These are phyloP conservation scores for Neomonachus schauinslandi DNA, from an alignment of 2,113 vertebrate genomes.

Conservation along the genomic window DNA sequence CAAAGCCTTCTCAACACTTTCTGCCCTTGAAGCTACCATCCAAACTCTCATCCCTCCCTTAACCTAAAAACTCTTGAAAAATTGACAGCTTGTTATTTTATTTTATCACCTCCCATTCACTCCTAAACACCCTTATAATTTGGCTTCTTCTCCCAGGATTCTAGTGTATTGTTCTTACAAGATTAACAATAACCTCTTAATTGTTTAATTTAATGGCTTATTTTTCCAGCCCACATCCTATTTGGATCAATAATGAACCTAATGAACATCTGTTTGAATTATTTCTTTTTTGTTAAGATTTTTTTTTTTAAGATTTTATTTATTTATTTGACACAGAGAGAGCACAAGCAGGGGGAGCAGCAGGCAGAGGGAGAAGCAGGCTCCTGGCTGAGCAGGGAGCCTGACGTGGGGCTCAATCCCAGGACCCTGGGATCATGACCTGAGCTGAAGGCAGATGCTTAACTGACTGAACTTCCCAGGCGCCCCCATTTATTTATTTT, in stretches of 20 bases:
- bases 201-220: neutral
- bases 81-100: neutral
- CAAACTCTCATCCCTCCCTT: neutral
- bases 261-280: neutral
- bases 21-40: neutral
- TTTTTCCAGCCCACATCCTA: neutral
- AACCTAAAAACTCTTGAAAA: neutral
- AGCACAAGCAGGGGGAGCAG: no score
- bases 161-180: neutral
- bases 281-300: no score
- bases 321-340: no score
- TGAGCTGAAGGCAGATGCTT: no score
- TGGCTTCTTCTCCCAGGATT: neutral
- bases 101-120: neutral
- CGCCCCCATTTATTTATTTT: no score
- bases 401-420: no score
- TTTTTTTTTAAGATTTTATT: no score
- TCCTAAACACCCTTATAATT: neutral
- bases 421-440: no score
- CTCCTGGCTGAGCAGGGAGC: no score
- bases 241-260: neutral
- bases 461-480: no score
- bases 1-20: neutral
- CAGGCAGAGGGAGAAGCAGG: no score
- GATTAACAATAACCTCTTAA: neutral